Evolutionary conservation across 2,888 invertebrate species (phyloP).

Genomic region (Sesamia inferens): DNA sequence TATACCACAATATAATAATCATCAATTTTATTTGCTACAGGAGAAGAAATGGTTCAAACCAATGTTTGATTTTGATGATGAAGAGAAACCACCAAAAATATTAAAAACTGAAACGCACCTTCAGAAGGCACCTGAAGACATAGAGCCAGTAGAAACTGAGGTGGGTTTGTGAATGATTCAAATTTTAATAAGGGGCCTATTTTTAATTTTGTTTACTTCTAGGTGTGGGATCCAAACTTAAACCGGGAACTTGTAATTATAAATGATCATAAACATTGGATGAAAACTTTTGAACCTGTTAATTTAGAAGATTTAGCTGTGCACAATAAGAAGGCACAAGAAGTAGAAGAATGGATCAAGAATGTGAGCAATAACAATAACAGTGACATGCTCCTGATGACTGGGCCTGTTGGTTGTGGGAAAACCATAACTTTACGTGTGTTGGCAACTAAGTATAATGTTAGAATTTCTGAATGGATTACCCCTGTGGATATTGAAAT

Average conservation of each 20-base stretch:
- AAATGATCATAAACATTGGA: slow-evolving; percentile 87
- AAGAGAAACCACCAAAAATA: slow-evolving; percentile 70
- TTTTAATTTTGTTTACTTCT: not conserved
- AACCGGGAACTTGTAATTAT: slow-evolving; percentile 58
- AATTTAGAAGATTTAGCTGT: slow-evolving; percentile 92
- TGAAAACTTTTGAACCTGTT: slow-evolving; percentile 90
- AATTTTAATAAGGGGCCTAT: not conserved
- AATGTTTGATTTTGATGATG: slow-evolving; percentile 81
- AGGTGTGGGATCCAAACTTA: slow-evolving; percentile 42
- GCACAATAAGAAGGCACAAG: slow-evolving; percentile 93
- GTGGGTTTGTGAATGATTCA: slow-evolving; percentile 23
- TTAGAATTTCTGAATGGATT: slow-evolving; percentile 94
- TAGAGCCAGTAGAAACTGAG: slow-evolving; percentile 23
- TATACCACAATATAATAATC: not conserved
- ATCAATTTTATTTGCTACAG: slow-evolving; percentile 62
- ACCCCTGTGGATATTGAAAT: slow-evolving; percentile 93
- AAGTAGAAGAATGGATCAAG: slow-evolving; percentile 93
- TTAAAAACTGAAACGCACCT: slow-evolving; percentile 57
- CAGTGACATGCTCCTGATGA: slow-evolving; percentile 91
- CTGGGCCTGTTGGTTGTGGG: slow-evolving; percentile 96
- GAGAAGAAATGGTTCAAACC: slow-evolving; percentile 84
- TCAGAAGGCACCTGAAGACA: slow-evolving; percentile 6
- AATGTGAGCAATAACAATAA: slow-evolving; percentile 71
- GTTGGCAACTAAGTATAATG: slow-evolving; percentile 91
- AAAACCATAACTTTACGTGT: slow-evolving; percentile 94